These are phyloP conservation scores for Cremastinae sp. DNA, from an alignment of 2,888 invertebrate species.

Conservation along the genomic window DNA sequence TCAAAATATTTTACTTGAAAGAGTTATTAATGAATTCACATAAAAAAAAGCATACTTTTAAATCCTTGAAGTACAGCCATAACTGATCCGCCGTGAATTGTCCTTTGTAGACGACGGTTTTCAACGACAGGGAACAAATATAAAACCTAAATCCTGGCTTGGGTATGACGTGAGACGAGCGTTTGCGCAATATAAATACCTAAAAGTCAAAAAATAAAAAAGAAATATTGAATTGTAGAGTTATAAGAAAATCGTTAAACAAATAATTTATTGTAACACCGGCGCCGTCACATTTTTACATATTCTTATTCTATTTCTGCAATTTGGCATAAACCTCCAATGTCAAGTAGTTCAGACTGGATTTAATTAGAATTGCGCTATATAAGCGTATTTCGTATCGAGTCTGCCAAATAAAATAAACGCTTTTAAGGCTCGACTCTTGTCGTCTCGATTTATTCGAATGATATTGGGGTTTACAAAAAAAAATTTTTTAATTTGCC, in stretches of 20 bases:
- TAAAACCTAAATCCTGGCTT: slow-evolving; percentile 95
- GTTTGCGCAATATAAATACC: slow-evolving; percentile 96
- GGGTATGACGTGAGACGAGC: slow-evolving; percentile 93
- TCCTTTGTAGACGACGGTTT: slow-evolving; percentile 98
- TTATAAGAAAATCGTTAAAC: not conserved
- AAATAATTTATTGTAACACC: not conserved
- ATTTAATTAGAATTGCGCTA: slow-evolving; percentile 54
- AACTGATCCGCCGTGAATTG: slow-evolving; percentile 97
- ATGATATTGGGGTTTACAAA: slow-evolving; percentile 15
- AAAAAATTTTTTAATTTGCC: slow-evolving; percentile 13
- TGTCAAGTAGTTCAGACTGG: slow-evolving; percentile 62
- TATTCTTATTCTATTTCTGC: slow-evolving; percentile 60
- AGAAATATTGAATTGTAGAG: not conserved
- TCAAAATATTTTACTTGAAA: not conserved
- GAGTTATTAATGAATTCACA: not conserved
- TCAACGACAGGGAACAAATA: slow-evolving; percentile 95
- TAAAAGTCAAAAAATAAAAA: slow-evolving; percentile 75
- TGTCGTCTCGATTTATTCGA: not conserved
- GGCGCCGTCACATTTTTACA: slow-evolving; percentile 7
- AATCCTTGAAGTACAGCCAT: slow-evolving; percentile 88
- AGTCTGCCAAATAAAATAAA: slow-evolving; percentile 43
- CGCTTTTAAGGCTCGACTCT: not conserved
- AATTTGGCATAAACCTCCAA: slow-evolving; percentile 66
- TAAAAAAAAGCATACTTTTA: slow-evolving; percentile 78
- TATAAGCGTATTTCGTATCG: slow-evolving; percentile 24